These are phyloP conservation scores for Bombus picipes DNA, from an alignment of 1,140 invertebrate species.

Conservation along the genomic window DNA sequence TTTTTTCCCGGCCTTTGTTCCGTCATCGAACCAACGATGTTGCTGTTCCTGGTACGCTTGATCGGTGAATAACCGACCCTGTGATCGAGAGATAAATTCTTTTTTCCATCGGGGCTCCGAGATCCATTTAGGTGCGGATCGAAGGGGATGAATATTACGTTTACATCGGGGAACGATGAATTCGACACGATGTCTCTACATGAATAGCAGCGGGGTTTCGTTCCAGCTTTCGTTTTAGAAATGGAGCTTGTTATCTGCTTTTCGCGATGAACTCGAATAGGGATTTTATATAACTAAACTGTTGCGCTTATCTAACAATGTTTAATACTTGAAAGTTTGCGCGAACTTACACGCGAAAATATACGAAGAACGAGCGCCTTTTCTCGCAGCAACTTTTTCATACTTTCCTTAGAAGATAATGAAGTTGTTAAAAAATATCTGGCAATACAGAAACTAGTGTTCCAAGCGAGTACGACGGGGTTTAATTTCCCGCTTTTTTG, in stretches of 20 bases:
- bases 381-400: neutral
- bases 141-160: conserved; percentile 6
- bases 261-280: neutral
- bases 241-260: neutral
- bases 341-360: no score
- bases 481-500: neutral
- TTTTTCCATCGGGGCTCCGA: neutral
- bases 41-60: conserved; percentile 13
- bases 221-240: neutral
- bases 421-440: neutral
- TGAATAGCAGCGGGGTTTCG: neutral
- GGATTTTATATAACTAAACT: no score
- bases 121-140: neutral
- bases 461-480: neutral
- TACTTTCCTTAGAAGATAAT: neutral
- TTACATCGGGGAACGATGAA: conserved; percentile 14
- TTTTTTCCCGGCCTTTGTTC: conserved; percentile 40
- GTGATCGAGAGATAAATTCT: conserved; percentile 38
- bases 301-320: no score
- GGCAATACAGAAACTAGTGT: neutral
- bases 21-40: conserved; percentile 40
- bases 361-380: neutral
- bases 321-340: no score
- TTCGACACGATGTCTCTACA: neutral
- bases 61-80: conserved; percentile 44